Evolutionary conservation across 2,888 invertebrate genomes (phyloP).

Genomic region (Aromia moschata): DNA sequence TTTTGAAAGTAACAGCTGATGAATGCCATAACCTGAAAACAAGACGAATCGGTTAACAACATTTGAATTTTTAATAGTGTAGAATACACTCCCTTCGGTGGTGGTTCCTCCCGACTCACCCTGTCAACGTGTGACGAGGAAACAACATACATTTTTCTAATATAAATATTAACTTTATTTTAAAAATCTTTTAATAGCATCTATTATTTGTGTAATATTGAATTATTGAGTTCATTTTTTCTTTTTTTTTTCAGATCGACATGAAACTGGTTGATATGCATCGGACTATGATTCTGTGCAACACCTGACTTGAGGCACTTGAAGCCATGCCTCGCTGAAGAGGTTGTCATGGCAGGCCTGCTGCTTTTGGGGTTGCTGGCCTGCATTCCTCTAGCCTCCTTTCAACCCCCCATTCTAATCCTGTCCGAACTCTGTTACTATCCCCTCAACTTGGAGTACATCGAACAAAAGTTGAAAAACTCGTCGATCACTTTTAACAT

Average conservation of each 20-base stretch:
- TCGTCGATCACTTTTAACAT: constrained; percentile 64
- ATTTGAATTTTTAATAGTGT: too few relatives aligned
- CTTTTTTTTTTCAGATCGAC: constrained; percentile 10
- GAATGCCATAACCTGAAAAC: too few relatives aligned
- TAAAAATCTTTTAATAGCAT: too few relatives aligned
- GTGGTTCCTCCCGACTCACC: too few relatives aligned
- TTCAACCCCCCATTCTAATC: constrained; percentile 64
- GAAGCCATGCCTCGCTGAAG: constrained; percentile 57
- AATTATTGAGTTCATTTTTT: too few relatives aligned
- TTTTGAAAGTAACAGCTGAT: too few relatives aligned
- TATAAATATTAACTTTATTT: too few relatives aligned
- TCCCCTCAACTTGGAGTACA: constrained; percentile 70
- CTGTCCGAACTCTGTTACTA: constrained; percentile 62
- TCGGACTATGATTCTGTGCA: constrained; percentile 5
- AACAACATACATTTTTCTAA: too few relatives aligned
- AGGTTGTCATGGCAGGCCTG: constrained; percentile 64
- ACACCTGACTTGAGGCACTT: constrained; percentile 32
- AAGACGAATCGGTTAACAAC: too few relatives aligned
- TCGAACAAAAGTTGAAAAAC: constrained; percentile 69
- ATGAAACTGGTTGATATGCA: constrained; percentile 11
- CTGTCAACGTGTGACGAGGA: too few relatives aligned
- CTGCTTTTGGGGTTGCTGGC: constrained; percentile 68
- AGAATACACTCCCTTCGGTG: too few relatives aligned
- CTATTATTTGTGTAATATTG: too few relatives aligned
- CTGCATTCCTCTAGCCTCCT: constrained; percentile 64